Evolutionary conservation across 1,140 invertebrate genomes (phyloP).

Genomic region (Eupristina koningsbergeri): DNA sequence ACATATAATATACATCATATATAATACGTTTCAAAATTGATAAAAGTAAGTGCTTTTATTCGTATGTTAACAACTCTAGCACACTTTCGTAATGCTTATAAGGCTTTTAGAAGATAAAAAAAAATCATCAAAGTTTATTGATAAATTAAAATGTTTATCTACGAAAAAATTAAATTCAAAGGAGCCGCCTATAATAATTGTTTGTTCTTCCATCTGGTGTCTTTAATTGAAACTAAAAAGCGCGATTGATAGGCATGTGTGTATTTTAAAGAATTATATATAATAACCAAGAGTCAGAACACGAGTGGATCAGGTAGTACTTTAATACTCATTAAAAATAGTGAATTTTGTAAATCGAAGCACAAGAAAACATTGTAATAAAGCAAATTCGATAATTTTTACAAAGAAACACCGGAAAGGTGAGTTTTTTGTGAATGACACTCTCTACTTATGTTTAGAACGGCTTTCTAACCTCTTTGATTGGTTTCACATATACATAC

Average conservation of each 20-base stretch:
- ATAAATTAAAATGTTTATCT: background rate
- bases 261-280: slow-evolving; percentile 11
- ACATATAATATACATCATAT: too few relatives aligned
- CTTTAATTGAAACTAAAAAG: background rate
- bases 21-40: too few relatives aligned
- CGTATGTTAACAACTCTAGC: too few relatives aligned
- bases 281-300: slow-evolving; percentile 3
- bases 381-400: background rate
- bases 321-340: background rate
- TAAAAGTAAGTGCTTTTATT: too few relatives aligned
- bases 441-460: slow-evolving; percentile 14
- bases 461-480: slow-evolving; percentile 39
- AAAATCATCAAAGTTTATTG: too few relatives aligned
- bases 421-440: slow-evolving; percentile 32
- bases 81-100: too few relatives aligned
- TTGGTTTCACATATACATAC: too few relatives aligned
- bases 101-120: too few relatives aligned
- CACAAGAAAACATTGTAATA: background rate
- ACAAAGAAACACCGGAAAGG: background rate
- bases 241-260: background rate
- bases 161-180: background rate
- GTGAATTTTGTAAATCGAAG: background rate
- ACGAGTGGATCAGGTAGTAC: slow-evolving; percentile 18
- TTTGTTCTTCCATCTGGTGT: background rate
- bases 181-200: background rate